These are phyloP conservation scores for Dicerorhinus sumatrensis DNA, from an alignment of 2,113 vertebrate genomes.

Conservation along the genomic window DNA sequence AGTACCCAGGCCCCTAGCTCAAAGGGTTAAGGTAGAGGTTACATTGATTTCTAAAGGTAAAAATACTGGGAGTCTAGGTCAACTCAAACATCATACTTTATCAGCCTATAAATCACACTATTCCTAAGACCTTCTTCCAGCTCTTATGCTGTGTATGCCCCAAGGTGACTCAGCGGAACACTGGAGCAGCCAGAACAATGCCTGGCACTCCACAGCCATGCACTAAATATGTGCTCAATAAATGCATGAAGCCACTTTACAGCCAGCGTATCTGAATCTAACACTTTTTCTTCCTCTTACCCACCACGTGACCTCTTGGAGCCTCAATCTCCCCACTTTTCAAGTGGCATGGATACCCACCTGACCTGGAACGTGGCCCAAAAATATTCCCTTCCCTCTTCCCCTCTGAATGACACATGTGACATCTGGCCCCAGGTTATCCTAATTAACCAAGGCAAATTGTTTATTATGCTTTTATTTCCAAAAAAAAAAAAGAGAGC, in stretches of 20 bases:
- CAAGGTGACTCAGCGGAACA: no score
- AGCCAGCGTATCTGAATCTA: neutral
- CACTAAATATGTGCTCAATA: neutral
- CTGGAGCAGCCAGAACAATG: neutral
- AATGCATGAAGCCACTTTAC: fast-evolving
- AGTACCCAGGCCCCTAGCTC: neutral
- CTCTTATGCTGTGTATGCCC: neutral
- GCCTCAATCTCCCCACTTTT: neutral
- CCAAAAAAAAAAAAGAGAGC: neutral
- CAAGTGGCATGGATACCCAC: neutral
- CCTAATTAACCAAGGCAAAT: neutral
- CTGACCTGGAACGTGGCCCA: neutral
- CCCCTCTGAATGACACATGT: no score
- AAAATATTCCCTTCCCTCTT: neutral
- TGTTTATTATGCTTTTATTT: neutral
- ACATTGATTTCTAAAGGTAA: neutral
- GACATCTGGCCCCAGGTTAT: neutral
- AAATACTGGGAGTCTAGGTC: neutral
- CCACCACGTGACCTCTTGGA: neutral
- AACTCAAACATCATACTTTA: neutral
- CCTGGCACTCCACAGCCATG: neutral
- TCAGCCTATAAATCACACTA: neutral
- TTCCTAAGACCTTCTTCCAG: neutral
- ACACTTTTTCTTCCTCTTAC: neutral
- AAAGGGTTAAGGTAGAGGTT: neutral